These are phyloP conservation scores for Bombus polaris DNA, from an alignment of 1,140 invertebrate genomes.

Conservation along the genomic window DNA sequence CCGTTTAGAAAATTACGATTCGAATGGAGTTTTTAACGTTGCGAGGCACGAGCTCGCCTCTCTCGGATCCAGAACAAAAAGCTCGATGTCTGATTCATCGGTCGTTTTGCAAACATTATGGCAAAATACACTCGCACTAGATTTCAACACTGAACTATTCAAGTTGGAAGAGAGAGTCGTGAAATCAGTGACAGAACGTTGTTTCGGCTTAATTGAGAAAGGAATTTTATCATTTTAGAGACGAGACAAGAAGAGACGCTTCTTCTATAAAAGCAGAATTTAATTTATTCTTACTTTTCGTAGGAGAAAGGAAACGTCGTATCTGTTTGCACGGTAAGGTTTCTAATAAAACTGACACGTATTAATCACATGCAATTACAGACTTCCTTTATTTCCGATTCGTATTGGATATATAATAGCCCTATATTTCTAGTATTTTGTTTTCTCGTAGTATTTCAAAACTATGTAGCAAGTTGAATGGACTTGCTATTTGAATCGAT, in stretches of 20 bases:
- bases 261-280: neutral
- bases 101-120: conserved; percentile 14
- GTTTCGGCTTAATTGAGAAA: neutral
- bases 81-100: conserved; percentile 14
- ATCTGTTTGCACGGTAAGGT: neutral
- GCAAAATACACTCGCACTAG: neutral
- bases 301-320: no score
- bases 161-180: neutral
- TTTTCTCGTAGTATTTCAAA: neutral
- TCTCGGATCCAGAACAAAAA: neutral
- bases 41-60: neutral
- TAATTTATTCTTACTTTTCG: neutral
- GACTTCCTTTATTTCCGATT: neutral
- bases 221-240: neutral
- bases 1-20: neutral
- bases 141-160: neutral
- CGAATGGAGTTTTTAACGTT: neutral
- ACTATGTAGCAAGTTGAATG: neutral
- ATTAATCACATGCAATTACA: neutral
- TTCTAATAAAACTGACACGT: neutral
- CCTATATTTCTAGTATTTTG: neutral
- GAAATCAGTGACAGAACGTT: neutral
- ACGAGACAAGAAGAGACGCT: neutral
- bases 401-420: neutral
- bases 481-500: neutral